A percentile compares a stretch with the other conserved stretches of the same genome.
Conservation (phyloP, 2,888 invertebrate genomes). For the Lamellibrachia columna region DNA sequence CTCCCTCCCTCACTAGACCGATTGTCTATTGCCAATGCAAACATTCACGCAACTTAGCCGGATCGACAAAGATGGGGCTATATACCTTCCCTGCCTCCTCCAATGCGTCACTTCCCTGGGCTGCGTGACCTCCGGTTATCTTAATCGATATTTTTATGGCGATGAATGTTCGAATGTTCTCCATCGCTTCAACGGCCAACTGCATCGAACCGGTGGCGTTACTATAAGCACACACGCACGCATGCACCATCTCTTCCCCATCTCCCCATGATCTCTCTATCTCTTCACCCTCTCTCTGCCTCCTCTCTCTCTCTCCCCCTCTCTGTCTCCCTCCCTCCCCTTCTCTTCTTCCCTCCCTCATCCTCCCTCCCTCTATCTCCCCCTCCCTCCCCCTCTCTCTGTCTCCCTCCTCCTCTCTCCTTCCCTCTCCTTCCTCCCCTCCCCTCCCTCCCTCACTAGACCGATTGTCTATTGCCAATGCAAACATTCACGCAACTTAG, state of each 20-base stretch:
- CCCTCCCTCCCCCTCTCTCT: not conserved
- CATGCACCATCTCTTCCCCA: not conserved
- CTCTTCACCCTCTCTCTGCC: not conserved
- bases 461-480: not conserved
- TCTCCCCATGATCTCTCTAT: not conserved
- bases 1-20: not conserved
- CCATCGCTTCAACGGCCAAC: not conserved
- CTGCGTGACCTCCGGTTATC: slow-evolving; percentile 51
- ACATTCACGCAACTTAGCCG: no score
- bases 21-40: no score
- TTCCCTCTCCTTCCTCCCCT: not conserved
- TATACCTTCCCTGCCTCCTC: slow-evolving; percentile 70
- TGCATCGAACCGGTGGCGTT: not conserved
- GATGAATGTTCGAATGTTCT: slow-evolving; percentile 52
- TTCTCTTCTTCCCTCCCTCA: not conserved
- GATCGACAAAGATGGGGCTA: no score
- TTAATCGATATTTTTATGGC: slow-evolving; percentile 54
- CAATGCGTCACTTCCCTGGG: slow-evolving; percentile 67
- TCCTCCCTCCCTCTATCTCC: not conserved
- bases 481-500: no score
- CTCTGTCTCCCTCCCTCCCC: not conserved
- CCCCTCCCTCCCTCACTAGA: not conserved
- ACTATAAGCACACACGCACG: not conserved
- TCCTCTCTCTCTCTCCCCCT: not conserved
- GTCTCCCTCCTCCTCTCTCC: not conserved